phyloP scores from a whole-genome alignment of 1,140 invertebrate species.

The Hycleus phaleratus region DNA sequence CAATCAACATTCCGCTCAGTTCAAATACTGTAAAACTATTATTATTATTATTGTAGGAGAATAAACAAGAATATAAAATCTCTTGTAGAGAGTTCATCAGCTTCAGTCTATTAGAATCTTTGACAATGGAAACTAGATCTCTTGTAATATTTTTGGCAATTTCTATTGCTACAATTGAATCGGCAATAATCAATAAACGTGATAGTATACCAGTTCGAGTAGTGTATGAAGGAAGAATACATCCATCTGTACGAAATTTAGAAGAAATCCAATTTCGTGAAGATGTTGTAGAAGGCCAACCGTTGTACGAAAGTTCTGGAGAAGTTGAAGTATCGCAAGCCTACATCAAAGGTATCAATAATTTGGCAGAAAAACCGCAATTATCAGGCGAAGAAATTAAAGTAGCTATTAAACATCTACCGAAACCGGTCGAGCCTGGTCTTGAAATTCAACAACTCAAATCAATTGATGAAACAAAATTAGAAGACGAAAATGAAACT shows the following conservation, averaged over 20 bases:
- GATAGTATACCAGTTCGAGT: conserved; percentile 36
- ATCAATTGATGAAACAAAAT: conserved; percentile 1
- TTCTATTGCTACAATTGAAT: conserved; percentile 9
- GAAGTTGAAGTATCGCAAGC: background rate
- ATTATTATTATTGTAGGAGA: too few relatives aligned
- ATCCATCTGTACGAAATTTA: conserved; percentile 11
- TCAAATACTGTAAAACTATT: too few relatives aligned
- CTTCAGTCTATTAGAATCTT: conserved; percentile 21
- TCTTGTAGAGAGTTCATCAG: conserved; percentile 26
- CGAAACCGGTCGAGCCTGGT: background rate
- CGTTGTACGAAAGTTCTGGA: background rate
- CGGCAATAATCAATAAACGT: conserved; percentile 13
- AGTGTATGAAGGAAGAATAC: conserved; percentile 31
- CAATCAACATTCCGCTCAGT: too few relatives aligned
- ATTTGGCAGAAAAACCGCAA: conserved; percentile 32
- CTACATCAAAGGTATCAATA: conserved; percentile 18
- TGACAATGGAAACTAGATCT: conserved; percentile 18
- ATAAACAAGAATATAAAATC: conserved; percentile 24
- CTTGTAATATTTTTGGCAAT: conserved; percentile 9
- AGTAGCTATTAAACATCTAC: conserved; percentile 21
- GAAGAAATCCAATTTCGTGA: conserved; percentile 1
- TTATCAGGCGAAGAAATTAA: conserved; percentile 26
- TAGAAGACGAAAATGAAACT: background rate
- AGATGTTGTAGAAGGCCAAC: background rate
- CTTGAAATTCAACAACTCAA: too few relatives aligned